phyloP scores from a whole-genome alignment of 2,797 vertebrate species.

The Periophthalmus magnuspinnatus region DNA sequence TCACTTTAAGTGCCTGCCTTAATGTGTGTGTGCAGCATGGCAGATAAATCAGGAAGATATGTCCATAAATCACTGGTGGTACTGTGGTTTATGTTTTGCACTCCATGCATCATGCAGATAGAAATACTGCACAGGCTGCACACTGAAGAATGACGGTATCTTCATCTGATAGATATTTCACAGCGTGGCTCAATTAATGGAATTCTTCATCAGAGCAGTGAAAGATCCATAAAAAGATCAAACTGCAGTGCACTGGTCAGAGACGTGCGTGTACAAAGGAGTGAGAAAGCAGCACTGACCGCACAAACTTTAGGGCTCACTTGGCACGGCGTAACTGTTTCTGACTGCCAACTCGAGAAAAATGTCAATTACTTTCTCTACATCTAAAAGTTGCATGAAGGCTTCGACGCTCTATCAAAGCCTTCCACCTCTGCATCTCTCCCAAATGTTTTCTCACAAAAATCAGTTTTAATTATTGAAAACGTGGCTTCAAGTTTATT shows the following conservation, averaged over 20 bases:
- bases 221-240: slow-evolving; percentile 64
- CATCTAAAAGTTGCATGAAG: slow-evolving; percentile 79
- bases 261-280: slow-evolving; percentile 10
- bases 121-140: slow-evolving; percentile 44
- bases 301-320: slow-evolving; percentile 57
- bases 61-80: slow-evolving; percentile 63
- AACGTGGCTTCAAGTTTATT: slow-evolving; percentile 65
- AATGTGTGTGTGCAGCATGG: slow-evolving; percentile 28
- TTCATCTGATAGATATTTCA: slow-evolving; percentile 62
- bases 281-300: slow-evolving; percentile 43
- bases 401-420: slow-evolving; percentile 74
- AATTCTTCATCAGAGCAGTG: slow-evolving; percentile 58
- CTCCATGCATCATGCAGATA: slow-evolving; percentile 53
- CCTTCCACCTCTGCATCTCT: slow-evolving; percentile 61
- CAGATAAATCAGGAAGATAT: slow-evolving; percentile 66
- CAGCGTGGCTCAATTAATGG: slow-evolving; percentile 64
- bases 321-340: slow-evolving; percentile 65
- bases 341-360: slow-evolving; percentile 74
- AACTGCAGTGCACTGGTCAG: slow-evolving; percentile 40
- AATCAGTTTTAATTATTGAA: slow-evolving; percentile 76
- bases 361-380: slow-evolving; percentile 73
- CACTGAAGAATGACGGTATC: slow-evolving; percentile 61
- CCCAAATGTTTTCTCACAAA: slow-evolving; percentile 66
- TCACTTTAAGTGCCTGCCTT: slow-evolving; percentile 67
- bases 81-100: slow-evolving; percentile 48